A percentile compares a stretch with the other conserved stretches of the same genome.
Conservation (phyloP, 2,888 invertebrate species). For the Apeira syringaria region DNA sequence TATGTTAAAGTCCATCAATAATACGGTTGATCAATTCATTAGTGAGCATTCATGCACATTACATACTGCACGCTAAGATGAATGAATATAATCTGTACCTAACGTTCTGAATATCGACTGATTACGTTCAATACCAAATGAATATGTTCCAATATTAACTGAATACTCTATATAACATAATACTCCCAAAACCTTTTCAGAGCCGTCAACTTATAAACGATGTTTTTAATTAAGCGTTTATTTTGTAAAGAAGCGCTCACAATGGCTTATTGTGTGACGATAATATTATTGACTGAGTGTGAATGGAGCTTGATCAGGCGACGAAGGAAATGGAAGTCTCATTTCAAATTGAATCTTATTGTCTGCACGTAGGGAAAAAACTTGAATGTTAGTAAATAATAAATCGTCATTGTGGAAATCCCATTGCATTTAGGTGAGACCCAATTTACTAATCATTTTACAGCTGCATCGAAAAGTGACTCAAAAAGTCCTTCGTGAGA, state of each 20-base stretch:
- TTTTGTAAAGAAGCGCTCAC: conserved; percentile 52
- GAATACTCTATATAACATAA: too few species aligned
- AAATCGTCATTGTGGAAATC: conserved; percentile 18
- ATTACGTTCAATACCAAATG: conserved; percentile 3
- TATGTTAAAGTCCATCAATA: too few species aligned
- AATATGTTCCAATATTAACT: neutral
- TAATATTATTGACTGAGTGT: conserved; percentile 15
- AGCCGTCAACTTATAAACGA: conserved; percentile 25
- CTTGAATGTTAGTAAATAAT: neutral
- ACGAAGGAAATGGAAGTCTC: neutral
- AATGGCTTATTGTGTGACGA: conserved; percentile 50
- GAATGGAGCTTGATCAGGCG: conserved; percentile 6
- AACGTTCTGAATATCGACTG: conserved; percentile 17
- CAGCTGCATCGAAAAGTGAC: conserved; percentile 10
- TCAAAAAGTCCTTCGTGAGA: conserved; percentile 1
- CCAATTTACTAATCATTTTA: conserved; percentile 8
- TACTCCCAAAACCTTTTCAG: conserved; percentile 11
- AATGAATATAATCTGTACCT: conserved; percentile 47
- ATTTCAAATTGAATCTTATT: neutral
- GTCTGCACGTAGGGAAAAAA: neutral
- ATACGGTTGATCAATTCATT: conserved; percentile 51
- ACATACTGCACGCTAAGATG: conserved; percentile 36
- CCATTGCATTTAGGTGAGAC: conserved; percentile 18
- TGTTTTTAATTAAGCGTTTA: conserved; percentile 57
- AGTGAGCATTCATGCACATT: conserved; percentile 38